Evolutionary conservation across 2,113 vertebrate species (phyloP).

Genomic region (Sapajus apella): DNA sequence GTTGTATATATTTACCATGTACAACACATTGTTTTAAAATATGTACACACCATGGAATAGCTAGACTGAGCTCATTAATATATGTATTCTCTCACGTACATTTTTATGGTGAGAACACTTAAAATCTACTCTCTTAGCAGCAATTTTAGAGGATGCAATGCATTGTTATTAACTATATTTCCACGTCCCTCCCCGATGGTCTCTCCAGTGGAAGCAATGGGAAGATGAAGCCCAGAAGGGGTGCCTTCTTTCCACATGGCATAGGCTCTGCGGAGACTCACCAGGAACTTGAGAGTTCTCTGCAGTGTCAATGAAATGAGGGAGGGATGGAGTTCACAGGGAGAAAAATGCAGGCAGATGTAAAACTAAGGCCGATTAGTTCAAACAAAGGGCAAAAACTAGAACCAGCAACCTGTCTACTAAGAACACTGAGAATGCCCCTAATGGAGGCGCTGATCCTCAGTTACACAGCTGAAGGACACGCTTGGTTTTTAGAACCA

Average conservation of each 20-base stretch:
- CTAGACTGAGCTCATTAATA: neutral
- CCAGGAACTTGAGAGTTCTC: neutral
- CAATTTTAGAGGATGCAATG: neutral
- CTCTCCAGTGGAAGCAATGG: neutral
- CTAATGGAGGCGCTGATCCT: rapidly evolving
- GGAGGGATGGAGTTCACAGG: rapidly evolving
- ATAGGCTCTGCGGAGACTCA: neutral
- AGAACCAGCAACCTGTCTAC: neutral
- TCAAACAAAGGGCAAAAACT: neutral
- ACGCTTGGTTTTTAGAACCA: neutral
- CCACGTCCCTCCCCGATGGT: neutral
- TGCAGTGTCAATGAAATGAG: rapidly evolving
- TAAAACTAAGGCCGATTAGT: neutral
- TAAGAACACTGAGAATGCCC: neutral
- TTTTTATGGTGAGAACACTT: neutral
- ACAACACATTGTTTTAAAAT: neutral
- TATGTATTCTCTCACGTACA: neutral
- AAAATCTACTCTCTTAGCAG: neutral
- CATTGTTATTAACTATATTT: neutral
- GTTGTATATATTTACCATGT: neutral
- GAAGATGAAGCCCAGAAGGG: neutral
- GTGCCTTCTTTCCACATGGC: rapidly evolving
- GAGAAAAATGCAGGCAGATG: neutral
- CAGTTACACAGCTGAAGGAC: neutral
- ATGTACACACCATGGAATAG: neutral